Percentiles rank a stretch among this genome's conserved stretches.
phyloP scores from a whole-genome alignment of 2,113 vertebrate genomes.

The Promerops cafer region DNA sequence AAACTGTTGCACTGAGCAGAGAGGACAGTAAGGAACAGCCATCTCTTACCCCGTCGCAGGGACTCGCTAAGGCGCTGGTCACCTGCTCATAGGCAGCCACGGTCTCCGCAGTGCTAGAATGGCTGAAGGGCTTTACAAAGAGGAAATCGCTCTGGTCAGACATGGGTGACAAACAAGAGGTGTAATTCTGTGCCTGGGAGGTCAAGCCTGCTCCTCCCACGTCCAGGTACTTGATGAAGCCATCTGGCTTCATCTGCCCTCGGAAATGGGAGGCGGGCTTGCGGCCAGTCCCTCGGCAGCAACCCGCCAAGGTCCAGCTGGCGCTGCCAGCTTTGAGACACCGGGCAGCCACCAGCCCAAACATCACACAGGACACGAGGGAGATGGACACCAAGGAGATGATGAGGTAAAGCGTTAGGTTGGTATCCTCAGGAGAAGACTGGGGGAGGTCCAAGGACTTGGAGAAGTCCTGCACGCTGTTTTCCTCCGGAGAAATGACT shows the following conservation, averaged over 20 bases:
- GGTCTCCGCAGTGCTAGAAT: constrained; percentile 68
- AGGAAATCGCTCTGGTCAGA: constrained; percentile 88
- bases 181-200: constrained; percentile 78
- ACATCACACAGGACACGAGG: constrained; percentile 76
- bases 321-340: constrained; percentile 69
- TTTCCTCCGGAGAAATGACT: constrained; percentile 77
- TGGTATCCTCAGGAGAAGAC: constrained; percentile 69
- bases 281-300: constrained; percentile 72
- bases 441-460: constrained; percentile 65
- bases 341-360: constrained; percentile 73
- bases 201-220: constrained; percentile 81
- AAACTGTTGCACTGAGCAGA: neutral
- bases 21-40: neutral
- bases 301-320: constrained; percentile 63
- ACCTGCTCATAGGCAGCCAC: constrained; percentile 59
- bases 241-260: constrained; percentile 84
- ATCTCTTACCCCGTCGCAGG: constrained; percentile 64
- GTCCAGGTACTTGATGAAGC: constrained; percentile 88
- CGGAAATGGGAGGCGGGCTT: constrained; percentile 80
- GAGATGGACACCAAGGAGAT: constrained; percentile 84
- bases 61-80: constrained; percentile 61
- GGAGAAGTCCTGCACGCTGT: constrained; percentile 53
- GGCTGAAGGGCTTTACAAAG: constrained; percentile 83
- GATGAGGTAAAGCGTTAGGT: constrained; percentile 82
- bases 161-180: constrained; percentile 83